A percentile compares a stretch with the other conserved stretches of the same genome.
phyloP scores from a whole-genome alignment of 2,888 invertebrate genomes.

The Meloe dianella region DNA sequence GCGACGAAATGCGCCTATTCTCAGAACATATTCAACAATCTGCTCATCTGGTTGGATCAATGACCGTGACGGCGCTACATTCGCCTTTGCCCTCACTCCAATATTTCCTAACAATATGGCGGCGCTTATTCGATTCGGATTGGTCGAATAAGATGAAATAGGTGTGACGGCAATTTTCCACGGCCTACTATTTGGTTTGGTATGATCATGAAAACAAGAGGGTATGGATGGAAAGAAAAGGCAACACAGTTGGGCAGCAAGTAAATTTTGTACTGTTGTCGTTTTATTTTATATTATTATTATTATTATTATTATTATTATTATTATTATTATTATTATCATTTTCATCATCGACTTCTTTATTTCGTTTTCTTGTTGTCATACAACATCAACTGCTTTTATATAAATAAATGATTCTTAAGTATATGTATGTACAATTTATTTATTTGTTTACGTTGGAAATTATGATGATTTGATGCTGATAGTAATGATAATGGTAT shows the following conservation, averaged over 20 bases:
- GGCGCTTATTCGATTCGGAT: conserved; percentile 41
- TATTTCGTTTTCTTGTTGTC: background rate
- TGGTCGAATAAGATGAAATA: conserved; percentile 42
- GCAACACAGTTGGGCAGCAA: conserved; percentile 26
- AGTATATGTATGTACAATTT: conserved; percentile 14
- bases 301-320: conserved; percentile 38
- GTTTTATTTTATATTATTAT: conserved; percentile 41
- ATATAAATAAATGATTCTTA: background rate
- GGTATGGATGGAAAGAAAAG: background rate
- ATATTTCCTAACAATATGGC: conserved; percentile 52
- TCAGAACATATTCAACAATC: conserved; percentile 47
- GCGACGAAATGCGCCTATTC: conserved; percentile 50
- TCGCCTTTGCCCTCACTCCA: conserved; percentile 27
- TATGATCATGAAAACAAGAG: conserved; percentile 27
- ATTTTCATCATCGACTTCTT: background rate
- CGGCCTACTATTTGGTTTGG: conserved; percentile 37
- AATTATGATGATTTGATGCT: background rate
- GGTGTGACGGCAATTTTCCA: conserved; percentile 44
- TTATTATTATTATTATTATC: conserved; percentile 25
- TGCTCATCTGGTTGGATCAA: conserved; percentile 49
- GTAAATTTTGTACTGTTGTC: conserved; percentile 46
- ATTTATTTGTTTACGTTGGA: conserved; percentile 16
- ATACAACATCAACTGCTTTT: background rate
- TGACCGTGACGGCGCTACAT: conserved; percentile 51
- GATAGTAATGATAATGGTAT: background rate